Evolutionary conservation across 2,888 invertebrate species (phyloP).

Genomic region (Caenorhabditis macrosperma): DNA sequence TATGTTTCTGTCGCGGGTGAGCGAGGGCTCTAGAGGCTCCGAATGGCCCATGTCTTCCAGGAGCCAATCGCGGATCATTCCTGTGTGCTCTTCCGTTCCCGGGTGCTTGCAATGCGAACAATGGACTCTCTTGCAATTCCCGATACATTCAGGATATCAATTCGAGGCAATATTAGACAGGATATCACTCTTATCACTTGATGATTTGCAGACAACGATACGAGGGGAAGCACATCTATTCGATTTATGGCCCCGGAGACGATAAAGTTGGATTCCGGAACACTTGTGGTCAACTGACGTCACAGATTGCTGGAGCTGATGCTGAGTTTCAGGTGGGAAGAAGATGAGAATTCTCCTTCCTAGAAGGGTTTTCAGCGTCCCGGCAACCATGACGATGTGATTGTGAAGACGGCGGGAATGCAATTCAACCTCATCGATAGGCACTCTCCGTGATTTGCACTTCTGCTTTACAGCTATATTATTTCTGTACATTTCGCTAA

Average conservation of each 20-base stretch:
- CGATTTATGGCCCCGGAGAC: slow-evolving; percentile 73
- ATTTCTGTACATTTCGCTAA: slow-evolving; percentile 31
- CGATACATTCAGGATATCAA: slow-evolving; percentile 76
- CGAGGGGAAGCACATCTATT: slow-evolving; percentile 74
- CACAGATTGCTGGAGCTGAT: slow-evolving; percentile 71
- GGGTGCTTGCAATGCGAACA: slow-evolving; percentile 75
- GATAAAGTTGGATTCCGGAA: slow-evolving; percentile 76
- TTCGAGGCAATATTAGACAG: slow-evolving; percentile 41
- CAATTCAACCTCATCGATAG: slow-evolving; percentile 71
- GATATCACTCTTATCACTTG: neutral
- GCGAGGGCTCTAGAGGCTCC: too few species aligned
- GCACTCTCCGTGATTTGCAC: slow-evolving; percentile 42
- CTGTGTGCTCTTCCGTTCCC: slow-evolving; percentile 75
- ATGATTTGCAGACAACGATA: slow-evolving; percentile 63
- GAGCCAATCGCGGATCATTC: slow-evolving; percentile 76
- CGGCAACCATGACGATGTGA: slow-evolving; percentile 77
- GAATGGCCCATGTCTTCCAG: too few species aligned
- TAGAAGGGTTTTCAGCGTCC: slow-evolving; percentile 60
- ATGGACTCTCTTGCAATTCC: slow-evolving; percentile 74
- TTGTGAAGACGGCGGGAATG: slow-evolving; percentile 70
- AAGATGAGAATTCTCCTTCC: neutral
- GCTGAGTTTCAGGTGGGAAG: slow-evolving; percentile 63
- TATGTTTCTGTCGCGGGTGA: slow-evolving; percentile 67
- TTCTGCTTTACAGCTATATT: neutral
- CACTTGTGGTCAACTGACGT: slow-evolving; percentile 73